Conservation (phyloP, 2,888 invertebrate genomes). For the Pandemis cinnamomeana region DNA sequence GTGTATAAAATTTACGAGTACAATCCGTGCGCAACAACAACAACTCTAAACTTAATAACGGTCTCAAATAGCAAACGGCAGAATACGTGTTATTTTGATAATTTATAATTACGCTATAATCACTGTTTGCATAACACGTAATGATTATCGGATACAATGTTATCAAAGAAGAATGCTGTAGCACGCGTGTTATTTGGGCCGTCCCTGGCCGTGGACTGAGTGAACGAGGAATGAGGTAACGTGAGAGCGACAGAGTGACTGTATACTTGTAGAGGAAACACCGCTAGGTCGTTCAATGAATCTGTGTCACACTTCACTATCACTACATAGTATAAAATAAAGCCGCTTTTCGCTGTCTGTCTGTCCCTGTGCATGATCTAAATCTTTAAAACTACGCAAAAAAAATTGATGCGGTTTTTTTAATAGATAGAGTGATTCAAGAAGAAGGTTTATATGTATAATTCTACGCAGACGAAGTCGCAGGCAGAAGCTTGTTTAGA, state of each 20-base stretch:
- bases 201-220: not conserved
- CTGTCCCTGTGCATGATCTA: too few species aligned
- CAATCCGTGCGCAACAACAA: not conserved
- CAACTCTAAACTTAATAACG: not conserved
- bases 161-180: not conserved
- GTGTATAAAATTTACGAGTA: too few species aligned
- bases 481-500: too few species aligned
- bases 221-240: not conserved
- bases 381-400: too few species aligned
- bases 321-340: too few species aligned
- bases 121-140: not conserved
- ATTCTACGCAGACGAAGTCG: too few species aligned
- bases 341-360: too few species aligned
- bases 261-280: not conserved
- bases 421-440: too few species aligned
- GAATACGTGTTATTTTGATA: not conserved
- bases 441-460: too few species aligned
- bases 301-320: not conserved
- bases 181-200: not conserved
- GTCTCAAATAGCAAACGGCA: not conserved
- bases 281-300: conserved; percentile 35
- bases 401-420: too few species aligned
- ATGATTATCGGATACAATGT: not conserved
- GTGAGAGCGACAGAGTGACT: not conserved
- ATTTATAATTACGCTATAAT: not conserved